Base-by-base conservation (phyloP, 1,140 invertebrate species). In the Lasaia peninsularis region DNA sequence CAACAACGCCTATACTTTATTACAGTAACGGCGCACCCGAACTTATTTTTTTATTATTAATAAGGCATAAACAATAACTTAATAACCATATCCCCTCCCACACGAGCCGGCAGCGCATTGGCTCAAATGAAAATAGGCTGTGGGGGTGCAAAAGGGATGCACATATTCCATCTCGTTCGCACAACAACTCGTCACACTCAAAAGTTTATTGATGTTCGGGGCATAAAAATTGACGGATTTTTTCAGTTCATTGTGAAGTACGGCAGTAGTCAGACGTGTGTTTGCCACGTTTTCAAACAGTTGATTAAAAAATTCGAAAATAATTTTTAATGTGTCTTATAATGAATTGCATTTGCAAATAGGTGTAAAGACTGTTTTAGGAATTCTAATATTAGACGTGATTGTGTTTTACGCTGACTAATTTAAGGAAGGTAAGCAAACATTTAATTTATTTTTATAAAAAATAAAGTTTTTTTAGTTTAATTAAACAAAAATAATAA, bases 211-310 rank as follows among this genome's bases (percentile, higher is more conserved):
- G 85, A 88, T 86, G 83, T 83, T 86, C 73, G 77, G 71, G 74
- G 76, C 81, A 86, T 88, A 86, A 86, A 88, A 88, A 88, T 88
- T 86, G 85, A 88, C 85, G 86, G 85, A 80, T 82, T 86, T 79
- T 86, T 82, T 83, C 80, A 86, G 85, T 88, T 64, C 67, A 78
- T 77, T 78, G 78, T 74, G 72, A 80, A 76, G 64, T 52, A 65
- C 67, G 44, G 67, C 11, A 52, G 60, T 52, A 70, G 52, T 57
- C 75, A 82, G 58, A 80, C 63, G 58, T 63, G 35, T 58, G 62
- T 60, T 54, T 53, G 57, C 63, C 56, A 58, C 55, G 59, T 63
- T 32, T 60, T n/a, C 69, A 74, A 75, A 78, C 70, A 71, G 73
- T 81, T 81, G 75, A 73, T 67, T 63, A 63, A 72, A 78, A 80